Evolutionary conservation across 2,797 vertebrate genomes (phyloP).

Genomic region (Platalea minor): DNA sequence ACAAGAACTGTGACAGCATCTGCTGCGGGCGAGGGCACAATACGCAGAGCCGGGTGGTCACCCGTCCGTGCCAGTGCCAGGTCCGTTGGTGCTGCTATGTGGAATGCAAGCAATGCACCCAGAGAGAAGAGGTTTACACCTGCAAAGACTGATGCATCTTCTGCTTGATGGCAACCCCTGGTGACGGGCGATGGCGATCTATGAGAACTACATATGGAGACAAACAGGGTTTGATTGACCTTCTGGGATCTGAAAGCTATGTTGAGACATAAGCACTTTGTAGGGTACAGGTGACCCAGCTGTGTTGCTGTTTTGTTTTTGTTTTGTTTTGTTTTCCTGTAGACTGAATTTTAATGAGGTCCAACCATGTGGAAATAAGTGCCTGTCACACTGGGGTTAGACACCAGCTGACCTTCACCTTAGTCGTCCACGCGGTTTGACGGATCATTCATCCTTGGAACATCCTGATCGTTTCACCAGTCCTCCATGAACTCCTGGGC

Average conservation of each 20-base stretch:
- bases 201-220: conserved; percentile 46
- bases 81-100: conserved; percentile 99
- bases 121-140: conserved; percentile 97
- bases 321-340: neutral
- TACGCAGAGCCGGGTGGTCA: conserved; percentile 95
- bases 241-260: conserved; percentile 57
- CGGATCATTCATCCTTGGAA: neutral
- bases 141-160: conserved; percentile 83
- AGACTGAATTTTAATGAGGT: conserved; percentile 50
- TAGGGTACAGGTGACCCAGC: conserved; percentile 65
- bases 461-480: neutral
- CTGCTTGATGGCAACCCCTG: neutral
- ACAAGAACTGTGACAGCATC: conserved; percentile 98
- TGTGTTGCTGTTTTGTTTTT: conserved; percentile 60
- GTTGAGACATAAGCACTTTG: conserved; percentile 72
- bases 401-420: conserved; percentile 28
- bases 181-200: neutral
- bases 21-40: conserved; percentile 98
- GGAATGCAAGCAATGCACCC: conserved; percentile 97
- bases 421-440: neutral
- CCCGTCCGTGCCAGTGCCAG: conserved; percentile 96
- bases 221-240: conserved; percentile 69
- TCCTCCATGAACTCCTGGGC: neutral
- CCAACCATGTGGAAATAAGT: conserved; percentile 63
- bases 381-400: conserved; percentile 54